These are phyloP conservation scores for Myotis yumanensis DNA, from an alignment of 2,113 vertebrate species.

Conservation along the genomic window DNA sequence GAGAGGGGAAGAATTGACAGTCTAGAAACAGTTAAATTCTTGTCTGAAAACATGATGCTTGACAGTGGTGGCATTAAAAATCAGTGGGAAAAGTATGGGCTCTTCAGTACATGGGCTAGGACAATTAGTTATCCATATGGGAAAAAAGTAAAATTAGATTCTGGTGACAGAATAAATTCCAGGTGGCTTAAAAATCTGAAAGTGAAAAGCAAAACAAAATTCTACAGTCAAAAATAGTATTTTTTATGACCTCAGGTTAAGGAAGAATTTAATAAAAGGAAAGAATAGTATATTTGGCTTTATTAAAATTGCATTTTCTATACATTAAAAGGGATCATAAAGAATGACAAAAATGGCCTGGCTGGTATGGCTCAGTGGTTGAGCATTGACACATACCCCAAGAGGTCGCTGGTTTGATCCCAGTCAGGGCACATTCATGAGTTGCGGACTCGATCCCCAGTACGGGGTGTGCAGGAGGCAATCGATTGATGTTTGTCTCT, in stretches of 20 bases:
- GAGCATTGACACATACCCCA: too few species aligned
- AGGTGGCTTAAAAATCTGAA: constrained; percentile 69
- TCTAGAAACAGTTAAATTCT: neutral
- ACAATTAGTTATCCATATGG: constrained; percentile 73
- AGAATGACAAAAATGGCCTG: neutral
- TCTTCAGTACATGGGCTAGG: constrained; percentile 49
- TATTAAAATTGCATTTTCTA: constrained; percentile 6
- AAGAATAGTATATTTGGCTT: neutral
- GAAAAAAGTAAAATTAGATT: constrained; percentile 75
- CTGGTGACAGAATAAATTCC: constrained; percentile 71
- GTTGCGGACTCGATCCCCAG: too few species aligned
- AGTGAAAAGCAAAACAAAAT: constrained; percentile 51
- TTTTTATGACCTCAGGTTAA: constrained; percentile 65
- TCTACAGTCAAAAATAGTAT: constrained; percentile 48
- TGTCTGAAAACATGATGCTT: neutral
- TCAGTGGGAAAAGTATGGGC: neutral
- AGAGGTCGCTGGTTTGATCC: too few species aligned
- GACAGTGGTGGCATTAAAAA: neutral
- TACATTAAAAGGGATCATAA: neutral
- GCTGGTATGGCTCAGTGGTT: too few species aligned
- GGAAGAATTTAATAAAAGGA: constrained; percentile 51
- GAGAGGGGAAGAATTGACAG: neutral
- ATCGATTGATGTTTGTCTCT: too few species aligned
- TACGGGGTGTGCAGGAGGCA: too few species aligned
- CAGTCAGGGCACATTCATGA: too few species aligned